Percentiles rank a stretch among this genome's conserved stretches.
These are phyloP conservation scores for Melieria crassipennis DNA, from an alignment of 2,888 invertebrate species.

Conservation along the genomic window DNA sequence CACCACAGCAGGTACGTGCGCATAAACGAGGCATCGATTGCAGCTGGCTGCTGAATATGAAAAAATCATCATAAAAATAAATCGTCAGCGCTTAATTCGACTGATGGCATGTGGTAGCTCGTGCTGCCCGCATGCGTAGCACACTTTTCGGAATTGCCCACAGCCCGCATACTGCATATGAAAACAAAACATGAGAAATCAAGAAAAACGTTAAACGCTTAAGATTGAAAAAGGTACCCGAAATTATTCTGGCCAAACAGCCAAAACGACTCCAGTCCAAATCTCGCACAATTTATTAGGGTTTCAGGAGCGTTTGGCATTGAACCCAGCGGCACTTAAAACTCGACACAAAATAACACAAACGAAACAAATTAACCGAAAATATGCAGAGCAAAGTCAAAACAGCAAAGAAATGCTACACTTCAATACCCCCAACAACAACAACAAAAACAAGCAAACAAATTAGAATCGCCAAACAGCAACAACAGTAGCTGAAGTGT, in stretches of 20 bases:
- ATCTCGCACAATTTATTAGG: slow-evolving; percentile 38
- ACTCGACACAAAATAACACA: not conserved
- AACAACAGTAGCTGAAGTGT: slow-evolving; percentile 9
- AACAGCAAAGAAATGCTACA: slow-evolving; percentile 6
- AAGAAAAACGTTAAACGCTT: slow-evolving; percentile 18
- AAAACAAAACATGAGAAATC: slow-evolving; percentile 36
- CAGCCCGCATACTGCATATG: slow-evolving; percentile 30
- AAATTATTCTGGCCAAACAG: not conserved
- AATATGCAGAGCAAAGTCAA: slow-evolving; percentile 1
- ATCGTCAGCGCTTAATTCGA: too few species aligned
- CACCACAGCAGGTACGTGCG: slow-evolving; percentile 32
- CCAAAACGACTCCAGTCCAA: not conserved
- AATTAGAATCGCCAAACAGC: not conserved
- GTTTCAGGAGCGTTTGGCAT: slow-evolving; percentile 55
- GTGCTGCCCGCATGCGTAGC: slow-evolving; percentile 61
- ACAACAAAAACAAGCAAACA: slow-evolving; percentile 3
- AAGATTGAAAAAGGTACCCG: slow-evolving; percentile 2
- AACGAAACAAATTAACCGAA: not conserved
- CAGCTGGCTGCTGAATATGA: slow-evolving; percentile 19
- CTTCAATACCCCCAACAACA: too few species aligned
- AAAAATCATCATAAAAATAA: not conserved
- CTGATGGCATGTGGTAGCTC: slow-evolving; percentile 42
- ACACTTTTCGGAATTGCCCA: slow-evolving; percentile 39
- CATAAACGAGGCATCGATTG: slow-evolving; percentile 25
- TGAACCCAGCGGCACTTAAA: slow-evolving; percentile 51